These are phyloP conservation scores for Montipora capricornis DNA, from an alignment of 64 coral and sea anemone species.

Conservation along the genomic window DNA sequence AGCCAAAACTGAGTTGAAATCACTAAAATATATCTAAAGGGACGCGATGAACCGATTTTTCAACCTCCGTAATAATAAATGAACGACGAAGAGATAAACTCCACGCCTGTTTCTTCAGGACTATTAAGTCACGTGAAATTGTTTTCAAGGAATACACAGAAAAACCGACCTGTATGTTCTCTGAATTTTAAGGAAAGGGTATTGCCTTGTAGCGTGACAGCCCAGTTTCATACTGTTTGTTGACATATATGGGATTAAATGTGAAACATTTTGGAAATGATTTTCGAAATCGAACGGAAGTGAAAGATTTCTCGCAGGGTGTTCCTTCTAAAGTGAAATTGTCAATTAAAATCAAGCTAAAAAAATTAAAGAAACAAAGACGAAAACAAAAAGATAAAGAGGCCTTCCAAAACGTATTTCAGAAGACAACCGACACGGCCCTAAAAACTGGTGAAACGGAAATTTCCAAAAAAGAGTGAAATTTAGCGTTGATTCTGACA, in stretches of 20 bases:
- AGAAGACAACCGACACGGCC: no score
- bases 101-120: no score
- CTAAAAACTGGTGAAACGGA: no score
- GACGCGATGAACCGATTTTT: no score
- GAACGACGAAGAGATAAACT: no score
- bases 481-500: no score
- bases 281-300: neutral
- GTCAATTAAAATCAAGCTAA: neutral
- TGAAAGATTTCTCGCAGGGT: neutral
- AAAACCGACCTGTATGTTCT: neutral
- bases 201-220: neutral
- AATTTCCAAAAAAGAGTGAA: no score
- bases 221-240: neutral
- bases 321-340: neutral
- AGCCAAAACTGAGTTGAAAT: no score
- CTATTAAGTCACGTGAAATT: no score
- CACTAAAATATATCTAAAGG: no score
- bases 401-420: no score
- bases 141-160: neutral
- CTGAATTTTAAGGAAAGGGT: neutral
- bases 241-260: neutral
- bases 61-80: no score
- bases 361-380: neutral
- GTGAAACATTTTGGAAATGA: neutral
- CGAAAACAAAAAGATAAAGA: neutral